Evolutionary conservation across 2,113 vertebrate genomes (phyloP).

Genomic region (Cranoglanis bouderius): DNA sequence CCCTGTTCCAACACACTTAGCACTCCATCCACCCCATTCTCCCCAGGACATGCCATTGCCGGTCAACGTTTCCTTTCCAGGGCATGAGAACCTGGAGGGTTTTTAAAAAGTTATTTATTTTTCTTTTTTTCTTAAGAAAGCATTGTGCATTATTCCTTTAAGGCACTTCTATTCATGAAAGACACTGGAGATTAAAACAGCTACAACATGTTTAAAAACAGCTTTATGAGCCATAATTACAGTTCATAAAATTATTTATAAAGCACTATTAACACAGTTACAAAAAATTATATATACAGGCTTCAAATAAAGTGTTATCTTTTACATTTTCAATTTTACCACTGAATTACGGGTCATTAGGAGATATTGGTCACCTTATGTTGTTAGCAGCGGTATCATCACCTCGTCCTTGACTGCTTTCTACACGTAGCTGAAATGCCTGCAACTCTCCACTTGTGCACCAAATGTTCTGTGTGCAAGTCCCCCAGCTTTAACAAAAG

Average conservation of each 20-base stretch:
- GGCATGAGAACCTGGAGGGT: slow-evolving; percentile 20
- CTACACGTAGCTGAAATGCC: slow-evolving; percentile 19
- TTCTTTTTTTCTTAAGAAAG: neutral
- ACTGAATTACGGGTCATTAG: too few species aligned
- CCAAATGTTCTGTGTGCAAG: neutral
- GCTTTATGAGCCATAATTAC: neutral
- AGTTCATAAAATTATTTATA: neutral
- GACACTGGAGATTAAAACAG: neutral
- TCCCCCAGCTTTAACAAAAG: neutral
- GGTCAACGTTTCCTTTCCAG: neutral
- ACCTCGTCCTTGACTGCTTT: neutral
- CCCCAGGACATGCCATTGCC: slow-evolving; percentile 36
- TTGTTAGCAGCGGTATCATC: slow-evolving; percentile 36
- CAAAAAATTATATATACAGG: neutral
- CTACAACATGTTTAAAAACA: neutral
- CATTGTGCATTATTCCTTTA: neutral
- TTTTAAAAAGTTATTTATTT: too few species aligned
- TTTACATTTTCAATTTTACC: neutral
- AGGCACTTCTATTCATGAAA: neutral
- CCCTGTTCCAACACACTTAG: neutral
- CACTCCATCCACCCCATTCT: neutral
- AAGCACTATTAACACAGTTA: neutral
- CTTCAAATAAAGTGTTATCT: neutral
- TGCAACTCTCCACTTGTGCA: neutral
- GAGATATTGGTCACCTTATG: slow-evolving; percentile 5